Evolutionary conservation across 2,888 invertebrate species (phyloP), one percentile per base, ranked within the genome.

Genomic region (Siphlonurus alternatus): DNA sequence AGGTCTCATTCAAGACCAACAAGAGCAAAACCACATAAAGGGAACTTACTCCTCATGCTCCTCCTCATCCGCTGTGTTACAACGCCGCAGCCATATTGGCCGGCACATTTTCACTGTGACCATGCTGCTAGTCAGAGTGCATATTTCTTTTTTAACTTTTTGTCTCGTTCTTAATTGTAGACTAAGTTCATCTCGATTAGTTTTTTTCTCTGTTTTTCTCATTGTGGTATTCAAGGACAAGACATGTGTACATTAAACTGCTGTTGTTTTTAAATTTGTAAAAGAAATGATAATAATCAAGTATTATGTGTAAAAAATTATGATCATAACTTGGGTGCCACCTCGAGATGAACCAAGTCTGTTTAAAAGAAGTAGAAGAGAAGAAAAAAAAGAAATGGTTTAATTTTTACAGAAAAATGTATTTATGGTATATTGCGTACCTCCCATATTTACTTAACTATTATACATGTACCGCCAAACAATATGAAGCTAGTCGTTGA

Each of bases 1-100:
- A 96, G 82, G 95, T 97, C 80, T 94, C 93, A 80, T 94, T 95
- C 85, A 95, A 95, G 84, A 93, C 89, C 74, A 89, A 89, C 79
- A 89, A 89, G 80, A 88, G 88, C 80, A 88, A 88, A 81, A 71
- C 72, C 53, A 70, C 72, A 67, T 69, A 69, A 69, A 67, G 38
- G 38, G 15, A 38, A 38, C 5, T 38, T 38, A 5, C 38, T 38
- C 38, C 38, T 56, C n/a, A n/a, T 20, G 19, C 56, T 56, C 56
- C n/a, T 56, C 56, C 56, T 20, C n/a, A 56, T 22, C 7, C 22
- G 19, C 56, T 56, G 19, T 22, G 56, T 56, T 38, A 38, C 38
- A 38, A 38, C 38, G 61, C 67, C 66, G 67, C 67, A 61, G 66
- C 69, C 69, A 68, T 68, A 68, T 68, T 68, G 69, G 68, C 66